Base-by-base conservation (phyloP, 2,113 vertebrate genomes). In the Montifringilla adamsi region DNA sequence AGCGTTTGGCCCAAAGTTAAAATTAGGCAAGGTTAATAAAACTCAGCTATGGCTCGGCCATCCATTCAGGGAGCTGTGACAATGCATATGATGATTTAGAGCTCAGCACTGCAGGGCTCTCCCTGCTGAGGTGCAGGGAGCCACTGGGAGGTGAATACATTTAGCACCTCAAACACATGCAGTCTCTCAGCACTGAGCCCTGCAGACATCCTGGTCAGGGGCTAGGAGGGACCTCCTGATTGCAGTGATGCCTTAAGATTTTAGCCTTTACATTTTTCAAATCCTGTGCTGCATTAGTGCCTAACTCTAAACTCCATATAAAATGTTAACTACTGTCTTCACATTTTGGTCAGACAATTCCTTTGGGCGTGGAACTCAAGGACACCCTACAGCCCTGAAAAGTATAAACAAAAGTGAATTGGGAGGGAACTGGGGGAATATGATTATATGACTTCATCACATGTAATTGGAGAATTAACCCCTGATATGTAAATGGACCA, bases 21-120 rank as follows among this genome's bases (percentile, higher is more conserved):
- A 84, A 59, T 74, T 47, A 83, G 24, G 44, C 62, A 90, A 90
- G 75, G 67, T 58, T 87, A 88, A 82, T 87, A 85, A 87, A 89
- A 64, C n/a, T 64, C 78, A 82, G n/a, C 58, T 82, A 7, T 19
- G 18, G 49, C 62, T 94, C 68, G 85, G 41, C 64, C 82, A 83
- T 83, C 47, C 55, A 46, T 41, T 83, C 81, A 75, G 56, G 33
- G 39, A 70, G 43, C 44, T 69, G 47, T 85, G 87, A 82, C 74
- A 90, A 76, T 16, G 41, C 24, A 75, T 5, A 30, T 35, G 16
- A 70, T 46, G 47, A 87, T 89, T 75, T 24, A 78, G 68, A 87
- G 56, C 88, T 82, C 78, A 59, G 22, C 9, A 22, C 39, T 43
- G 26, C 74, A 82, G 79, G 58, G 70, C 53, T 89, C 47, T 0